phyloP scores from a whole-genome alignment of 2,113 vertebrate species.

The Chiloscyllium plagiosum region DNA sequence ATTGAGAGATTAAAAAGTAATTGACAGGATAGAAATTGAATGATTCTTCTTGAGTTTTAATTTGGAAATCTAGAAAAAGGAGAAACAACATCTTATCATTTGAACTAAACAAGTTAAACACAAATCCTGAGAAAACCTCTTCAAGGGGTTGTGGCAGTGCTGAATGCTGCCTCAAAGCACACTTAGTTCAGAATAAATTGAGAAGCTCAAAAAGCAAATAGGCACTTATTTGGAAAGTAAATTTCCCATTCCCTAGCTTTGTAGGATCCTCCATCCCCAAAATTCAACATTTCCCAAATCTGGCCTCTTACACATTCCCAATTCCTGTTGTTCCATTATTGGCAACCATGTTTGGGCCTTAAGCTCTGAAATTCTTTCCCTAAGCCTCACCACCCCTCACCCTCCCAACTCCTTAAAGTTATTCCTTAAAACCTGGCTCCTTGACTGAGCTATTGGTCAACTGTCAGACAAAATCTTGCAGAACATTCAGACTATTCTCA shows the following conservation, averaged over 20 bases:
- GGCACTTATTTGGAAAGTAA: neutral
- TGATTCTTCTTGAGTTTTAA: neutral
- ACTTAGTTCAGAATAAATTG: neutral
- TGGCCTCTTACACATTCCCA: neutral
- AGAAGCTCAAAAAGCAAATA: neutral
- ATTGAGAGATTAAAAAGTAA: neutral
- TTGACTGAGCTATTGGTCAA: neutral
- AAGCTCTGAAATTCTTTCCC: neutral
- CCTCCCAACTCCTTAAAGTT: neutral
- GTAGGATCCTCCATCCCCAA: neutral
- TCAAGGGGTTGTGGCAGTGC: neutral
- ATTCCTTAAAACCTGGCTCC: neutral
- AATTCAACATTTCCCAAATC: neutral
- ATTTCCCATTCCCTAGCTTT: neutral
- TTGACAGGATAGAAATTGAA: neutral
- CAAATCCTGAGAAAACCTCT: neutral
- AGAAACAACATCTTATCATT: neutral
- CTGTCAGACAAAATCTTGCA: too few species aligned
- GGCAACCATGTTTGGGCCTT: neutral
- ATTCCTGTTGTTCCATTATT: neutral
- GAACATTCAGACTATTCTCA: neutral
- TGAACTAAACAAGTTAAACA: neutral
- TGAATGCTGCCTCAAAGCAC: neutral
- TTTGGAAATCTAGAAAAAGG: neutral
- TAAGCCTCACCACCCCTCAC: neutral